Base-by-base conservation (phyloP, 2,797 vertebrate genomes). In the Diceros bicornis region DNA sequence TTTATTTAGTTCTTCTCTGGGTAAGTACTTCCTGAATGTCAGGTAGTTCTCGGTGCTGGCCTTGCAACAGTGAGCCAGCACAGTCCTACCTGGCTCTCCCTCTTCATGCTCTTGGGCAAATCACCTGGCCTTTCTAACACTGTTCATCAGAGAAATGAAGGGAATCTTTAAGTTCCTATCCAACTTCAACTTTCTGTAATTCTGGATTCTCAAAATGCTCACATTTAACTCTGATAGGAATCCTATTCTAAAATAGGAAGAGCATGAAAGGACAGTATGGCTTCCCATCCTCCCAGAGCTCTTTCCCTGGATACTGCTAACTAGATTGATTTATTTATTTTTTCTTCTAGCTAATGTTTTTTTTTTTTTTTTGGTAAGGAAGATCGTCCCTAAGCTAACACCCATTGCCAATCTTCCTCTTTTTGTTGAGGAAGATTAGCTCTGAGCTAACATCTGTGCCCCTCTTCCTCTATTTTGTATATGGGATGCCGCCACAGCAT, bases 251-350 rank as follows among this genome's bases (percentile, higher is more conserved):
- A 95, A 87, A 75, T 68, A 81, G 18, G 66, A 81, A 75, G 37
- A 50, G 6, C 12, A 13, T 64, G 57, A 32, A 91, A 61, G 32
- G 78, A 50, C 1, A 57, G 6, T 47, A 41, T 59, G 34, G 21
- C 18, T 86, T 85, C 25, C 44, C 44, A 41, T 47, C 47, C 29
- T 59, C 11, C 23, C 23, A 64, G 18, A 32, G 12, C 3, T 92
- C 59, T 87, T 91, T 64, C 77, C 64, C 89, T 95, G 34, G 84
- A 44, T 20, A 68, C 95, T 89, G 69, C 78, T 29, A 96, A 88
- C 83, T 97, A 10, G 83, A 90, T 94, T 96, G 71, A 66, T 29
- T 72, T 83, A 16, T 52, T 52, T 52, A 10, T 47, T 98, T 97
- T 90, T 27, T 95, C 71, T 96, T 29, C 96, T 96, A 94, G 94